Evolutionary conservation across 2,888 invertebrate genomes (phyloP).

Genomic region (Drosophila fulvimacula): DNA sequence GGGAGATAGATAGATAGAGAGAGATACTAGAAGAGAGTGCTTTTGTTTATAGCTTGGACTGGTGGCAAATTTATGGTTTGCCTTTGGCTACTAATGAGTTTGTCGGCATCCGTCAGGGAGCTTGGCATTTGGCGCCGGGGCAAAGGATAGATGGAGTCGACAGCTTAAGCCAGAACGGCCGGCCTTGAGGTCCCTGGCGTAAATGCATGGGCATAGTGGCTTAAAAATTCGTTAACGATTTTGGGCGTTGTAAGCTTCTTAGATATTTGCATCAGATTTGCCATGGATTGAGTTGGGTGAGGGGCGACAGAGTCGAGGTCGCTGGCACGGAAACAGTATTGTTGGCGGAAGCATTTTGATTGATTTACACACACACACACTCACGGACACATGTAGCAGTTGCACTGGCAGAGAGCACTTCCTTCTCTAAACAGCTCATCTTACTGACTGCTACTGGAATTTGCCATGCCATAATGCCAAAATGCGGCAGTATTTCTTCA

Average conservation of each 20-base stretch:
- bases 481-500: conserved; percentile 73
- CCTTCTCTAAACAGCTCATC: conserved; percentile 44
- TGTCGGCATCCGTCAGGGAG: conserved; percentile 70
- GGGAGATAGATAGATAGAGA: no score
- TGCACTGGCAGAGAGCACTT: conserved; percentile 39
- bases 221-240: conserved; percentile 77
- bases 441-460: conserved; percentile 44
- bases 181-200: conserved; percentile 39
- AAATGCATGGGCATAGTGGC: conserved; percentile 57
- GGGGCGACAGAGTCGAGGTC: conserved; percentile 5
- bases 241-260: conserved; percentile 76
- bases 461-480: conserved; percentile 60
- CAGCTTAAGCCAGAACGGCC: conserved; percentile 50
- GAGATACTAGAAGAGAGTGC: conserved; percentile 1
- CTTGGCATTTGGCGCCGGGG: neutral
- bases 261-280: conserved; percentile 73
- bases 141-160: neutral
- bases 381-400: conserved; percentile 19
- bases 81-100: conserved; percentile 76
- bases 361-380: conserved; percentile 64
- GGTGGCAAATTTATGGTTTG: conserved; percentile 73
- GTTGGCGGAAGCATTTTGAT: conserved; percentile 72
- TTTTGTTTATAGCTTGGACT: conserved; percentile 49
- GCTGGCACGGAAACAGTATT: conserved; percentile 30
- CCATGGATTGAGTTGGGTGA: conserved; percentile 61